phyloP scores from a whole-genome alignment of 2,113 vertebrate genomes.

The Campylorhamphus procurvoides region DNA sequence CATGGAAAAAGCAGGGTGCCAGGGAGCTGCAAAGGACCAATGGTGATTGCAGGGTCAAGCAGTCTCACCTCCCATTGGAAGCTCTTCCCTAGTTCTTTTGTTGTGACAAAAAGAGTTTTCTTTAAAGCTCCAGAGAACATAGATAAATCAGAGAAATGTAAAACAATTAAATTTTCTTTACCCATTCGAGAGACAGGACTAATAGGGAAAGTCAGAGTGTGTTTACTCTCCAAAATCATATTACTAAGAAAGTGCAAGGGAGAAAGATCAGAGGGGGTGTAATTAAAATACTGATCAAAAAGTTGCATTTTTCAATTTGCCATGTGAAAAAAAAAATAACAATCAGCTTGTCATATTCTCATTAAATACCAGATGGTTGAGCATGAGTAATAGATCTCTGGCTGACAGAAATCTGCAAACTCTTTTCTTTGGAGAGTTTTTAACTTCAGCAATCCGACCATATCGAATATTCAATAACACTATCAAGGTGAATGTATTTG shows the following conservation, averaged over 20 bases:
- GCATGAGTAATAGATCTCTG: slow-evolving; percentile 80
- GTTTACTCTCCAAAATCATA: slow-evolving; percentile 39
- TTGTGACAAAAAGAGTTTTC: neutral
- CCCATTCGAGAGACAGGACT: neutral
- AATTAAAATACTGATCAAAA: slow-evolving; percentile 80
- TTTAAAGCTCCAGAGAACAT: neutral
- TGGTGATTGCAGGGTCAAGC: neutral
- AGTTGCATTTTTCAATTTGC: slow-evolving; percentile 79
- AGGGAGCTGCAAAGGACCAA: neutral
- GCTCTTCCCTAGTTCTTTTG: neutral
- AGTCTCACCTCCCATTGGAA: neutral
- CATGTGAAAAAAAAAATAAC: slow-evolving; percentile 76
- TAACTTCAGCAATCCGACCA: slow-evolving; percentile 61
- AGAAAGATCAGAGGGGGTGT: slow-evolving; percentile 72
- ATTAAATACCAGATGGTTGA: slow-evolving; percentile 82
- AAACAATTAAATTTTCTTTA: neutral
- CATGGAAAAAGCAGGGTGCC: neutral
- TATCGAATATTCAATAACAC: slow-evolving; percentile 39
- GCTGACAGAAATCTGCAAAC: slow-evolving; percentile 77
- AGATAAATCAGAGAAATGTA: slow-evolving; percentile 4
- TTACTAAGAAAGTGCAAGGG: slow-evolving; percentile 63
- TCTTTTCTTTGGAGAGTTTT: slow-evolving; percentile 73
- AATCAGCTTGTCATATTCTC: slow-evolving; percentile 82
- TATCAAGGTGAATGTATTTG: slow-evolving; percentile 59
- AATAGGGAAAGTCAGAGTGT: slow-evolving; percentile 40